phyloP scores from a whole-genome alignment of 1,140 invertebrate species.

The Ylistrum balloti region DNA sequence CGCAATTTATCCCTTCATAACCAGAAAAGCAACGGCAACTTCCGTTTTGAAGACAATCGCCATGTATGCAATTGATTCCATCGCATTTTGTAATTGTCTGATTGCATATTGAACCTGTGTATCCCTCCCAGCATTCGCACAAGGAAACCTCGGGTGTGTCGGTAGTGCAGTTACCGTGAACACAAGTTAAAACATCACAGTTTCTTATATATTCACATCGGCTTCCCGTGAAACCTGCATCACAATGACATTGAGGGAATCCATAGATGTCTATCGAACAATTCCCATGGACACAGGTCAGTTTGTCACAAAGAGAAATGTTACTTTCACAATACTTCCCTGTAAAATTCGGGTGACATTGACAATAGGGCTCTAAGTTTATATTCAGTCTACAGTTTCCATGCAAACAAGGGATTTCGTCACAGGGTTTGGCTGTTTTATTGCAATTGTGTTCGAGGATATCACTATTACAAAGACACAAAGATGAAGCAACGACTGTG shows the following conservation, averaged over 20 bases:
- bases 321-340: background rate
- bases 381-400: background rate
- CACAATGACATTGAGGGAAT: background rate
- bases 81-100: background rate
- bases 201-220: background rate
- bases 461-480: background rate
- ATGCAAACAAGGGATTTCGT: background rate
- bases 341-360: background rate
- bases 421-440: background rate
- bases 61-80: background rate
- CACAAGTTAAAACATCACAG: background rate
- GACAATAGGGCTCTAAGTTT: background rate
- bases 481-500: background rate
- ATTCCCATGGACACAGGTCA: background rate
- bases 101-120: background rate
- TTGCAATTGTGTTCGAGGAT: background rate
- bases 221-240: background rate
- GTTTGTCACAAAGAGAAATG: background rate
- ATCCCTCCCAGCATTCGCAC: background rate
- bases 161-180: background rate
- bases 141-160: background rate
- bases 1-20: background rate
- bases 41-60: conserved; percentile 1
- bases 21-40: background rate
- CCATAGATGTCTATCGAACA: background rate